Conservation (phyloP, 2,113 vertebrate species). For the Terrapene triunguis region DNA sequence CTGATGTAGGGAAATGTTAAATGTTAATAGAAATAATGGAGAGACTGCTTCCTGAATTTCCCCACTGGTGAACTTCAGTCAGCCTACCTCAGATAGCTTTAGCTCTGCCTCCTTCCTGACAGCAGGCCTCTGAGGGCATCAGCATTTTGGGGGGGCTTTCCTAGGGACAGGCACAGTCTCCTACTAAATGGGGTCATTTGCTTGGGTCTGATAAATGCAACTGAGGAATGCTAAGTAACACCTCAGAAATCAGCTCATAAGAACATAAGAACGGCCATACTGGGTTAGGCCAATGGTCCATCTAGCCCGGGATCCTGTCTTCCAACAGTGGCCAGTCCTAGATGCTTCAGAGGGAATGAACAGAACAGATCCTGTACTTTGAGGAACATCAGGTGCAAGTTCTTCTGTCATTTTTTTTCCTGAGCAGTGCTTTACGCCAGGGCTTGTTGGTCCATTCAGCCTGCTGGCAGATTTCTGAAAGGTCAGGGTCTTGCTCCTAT, state of each 20-base stretch:
- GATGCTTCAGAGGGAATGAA: background rate
- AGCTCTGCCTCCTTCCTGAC: slow-evolving; percentile 4
- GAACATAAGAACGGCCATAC: background rate
- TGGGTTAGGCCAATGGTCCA: background rate
- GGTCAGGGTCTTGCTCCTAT: background rate
- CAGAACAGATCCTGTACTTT: slow-evolving; percentile 5
- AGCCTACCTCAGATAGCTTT: slow-evolving; percentile 40
- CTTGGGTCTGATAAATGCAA: background rate
- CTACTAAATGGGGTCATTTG: slow-evolving; percentile 40
- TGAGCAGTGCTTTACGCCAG: background rate
- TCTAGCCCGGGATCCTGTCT: background rate
- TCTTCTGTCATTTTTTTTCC: background rate
- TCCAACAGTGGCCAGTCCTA: background rate
- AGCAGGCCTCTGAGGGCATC: slow-evolving; percentile 43
- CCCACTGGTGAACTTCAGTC: slow-evolving; percentile 11
- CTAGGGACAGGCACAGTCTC: slow-evolving; percentile 37
- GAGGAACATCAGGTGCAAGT: background rate
- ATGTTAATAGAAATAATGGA: slow-evolving; percentile 69
- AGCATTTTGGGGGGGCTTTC: slow-evolving; percentile 59
- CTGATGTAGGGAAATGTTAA: slow-evolving; percentile 68
- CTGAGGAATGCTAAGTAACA: background rate
- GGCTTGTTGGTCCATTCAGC: background rate
- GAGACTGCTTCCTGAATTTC: slow-evolving; percentile 17
- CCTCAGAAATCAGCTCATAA: background rate
- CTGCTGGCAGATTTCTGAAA: background rate